Evolutionary conservation across 2,888 invertebrate species (phyloP).

Genomic region (Eupithecia dodoneata): DNA sequence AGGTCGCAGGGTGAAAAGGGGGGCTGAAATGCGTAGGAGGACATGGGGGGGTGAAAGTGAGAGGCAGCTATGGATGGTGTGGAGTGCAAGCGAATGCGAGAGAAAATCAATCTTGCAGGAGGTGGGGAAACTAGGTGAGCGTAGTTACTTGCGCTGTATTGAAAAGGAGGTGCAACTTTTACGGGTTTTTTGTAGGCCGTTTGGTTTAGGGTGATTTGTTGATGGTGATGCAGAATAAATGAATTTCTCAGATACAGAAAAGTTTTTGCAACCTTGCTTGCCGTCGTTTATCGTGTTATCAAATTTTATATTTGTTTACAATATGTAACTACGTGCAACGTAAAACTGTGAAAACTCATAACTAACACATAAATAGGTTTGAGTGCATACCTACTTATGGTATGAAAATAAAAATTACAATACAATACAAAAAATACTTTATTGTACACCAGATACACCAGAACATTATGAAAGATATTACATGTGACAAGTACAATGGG

Average conservation of each 20-base stretch:
- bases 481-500: too few species aligned
- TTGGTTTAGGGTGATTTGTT: constrained; percentile 23
- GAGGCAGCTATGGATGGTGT: constrained; percentile 65
- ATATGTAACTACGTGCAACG: not conserved
- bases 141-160: constrained; percentile 53
- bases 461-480: too few species aligned
- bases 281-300: not conserved
- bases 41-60: constrained; percentile 40
- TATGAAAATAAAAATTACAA: not conserved
- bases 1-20: constrained; percentile 72
- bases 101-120: constrained; percentile 84
- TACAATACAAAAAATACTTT: too few species aligned
- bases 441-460: too few species aligned
- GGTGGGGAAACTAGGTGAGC: constrained; percentile 81
- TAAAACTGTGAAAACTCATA: not conserved
- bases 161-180: constrained; percentile 55
- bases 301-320: not conserved
- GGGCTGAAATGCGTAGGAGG: constrained; percentile 47
- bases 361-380: too few species aligned
- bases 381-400: not conserved
- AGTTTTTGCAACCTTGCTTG: not conserved
- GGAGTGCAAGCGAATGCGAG: constrained; percentile 81
- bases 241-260: constrained; percentile 7
- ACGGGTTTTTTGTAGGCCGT: constrained; percentile 31
- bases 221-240: constrained; percentile 1